Base-by-base conservation (phyloP, 2,113 vertebrate species). In the Oreotrochilus melanogaster region DNA sequence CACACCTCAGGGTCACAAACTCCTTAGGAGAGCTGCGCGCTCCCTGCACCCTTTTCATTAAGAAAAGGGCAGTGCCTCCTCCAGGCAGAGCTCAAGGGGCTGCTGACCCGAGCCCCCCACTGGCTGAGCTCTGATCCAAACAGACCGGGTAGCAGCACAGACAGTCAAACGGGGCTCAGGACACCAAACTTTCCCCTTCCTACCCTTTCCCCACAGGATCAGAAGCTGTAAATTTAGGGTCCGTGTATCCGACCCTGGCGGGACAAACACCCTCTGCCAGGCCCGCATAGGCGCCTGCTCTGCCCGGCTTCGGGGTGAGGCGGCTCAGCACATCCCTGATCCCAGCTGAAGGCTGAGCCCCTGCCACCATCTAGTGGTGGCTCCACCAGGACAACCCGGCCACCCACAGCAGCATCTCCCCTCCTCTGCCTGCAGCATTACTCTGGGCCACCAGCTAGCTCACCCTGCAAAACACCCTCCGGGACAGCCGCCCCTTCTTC, bases 301-400 rank as follows among this genome's bases (percentile, higher is more conserved):
- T 18, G 70, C n/a, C 54, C 42, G 9, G 25, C 72, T 35, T 9
- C 4, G 39, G 33, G 47, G 17, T n/a, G 10, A 13, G 5, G 39
- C 42, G 3, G 51, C 78, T 14, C 39, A 21, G 47, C 2, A 23
- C 48, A 45, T 16, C 43, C 43, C 43, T 14, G 43, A 18, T 18
- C 43, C 43, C 43, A 18, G 47, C 18, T 19, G 18, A 47, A 47
- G 57, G 47, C 61, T 27, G 72, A 60, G 66, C 21, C 48, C 8
- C 17, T 91, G 72, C 37, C 69, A n/a, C 93, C 96, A 88, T 4
- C 96, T 80, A 43, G 57, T 1, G 94, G 87, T 11, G 30, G 47
- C 25, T 10, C 5, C 11, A 1, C 16, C 14, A 45, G 50, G 17
- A 35, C 16, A 13, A 48, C 75, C 21, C 5, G 11, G 18, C 18